Evolutionary conservation across 2,113 vertebrate genomes (phyloP).

Genomic region (Phrynosoma platyrhinos): DNA sequence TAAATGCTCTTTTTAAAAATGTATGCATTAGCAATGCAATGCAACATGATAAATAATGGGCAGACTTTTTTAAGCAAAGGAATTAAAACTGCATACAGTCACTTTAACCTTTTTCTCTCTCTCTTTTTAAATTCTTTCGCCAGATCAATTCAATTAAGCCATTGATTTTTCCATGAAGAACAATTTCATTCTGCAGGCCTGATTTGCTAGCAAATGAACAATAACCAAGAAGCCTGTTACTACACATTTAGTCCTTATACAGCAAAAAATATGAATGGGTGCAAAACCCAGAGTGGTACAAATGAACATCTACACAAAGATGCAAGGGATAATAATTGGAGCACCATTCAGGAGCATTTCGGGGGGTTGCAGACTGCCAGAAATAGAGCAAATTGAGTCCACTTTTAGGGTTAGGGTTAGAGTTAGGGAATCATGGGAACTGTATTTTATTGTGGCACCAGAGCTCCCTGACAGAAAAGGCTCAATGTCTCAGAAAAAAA

Average conservation of each 20-base stretch:
- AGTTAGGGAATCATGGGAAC: too few species aligned
- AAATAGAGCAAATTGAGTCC: too few species aligned
- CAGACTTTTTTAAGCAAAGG: not conserved
- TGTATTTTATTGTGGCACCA: too few species aligned
- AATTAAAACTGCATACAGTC: not conserved
- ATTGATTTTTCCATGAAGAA: too few species aligned
- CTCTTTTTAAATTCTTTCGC: not conserved
- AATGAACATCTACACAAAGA: not conserved
- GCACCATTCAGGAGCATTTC: not conserved
- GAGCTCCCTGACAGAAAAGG: too few species aligned
- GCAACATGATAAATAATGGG: not conserved
- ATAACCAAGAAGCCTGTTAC: conserved; percentile 39
- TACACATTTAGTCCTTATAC: conserved; percentile 1
- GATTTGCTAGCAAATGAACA: conserved; percentile 44
- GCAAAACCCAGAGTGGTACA: not conserved
- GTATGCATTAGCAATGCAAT: not conserved
- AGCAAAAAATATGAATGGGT: not conserved
- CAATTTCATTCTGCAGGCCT: conserved; percentile 24
- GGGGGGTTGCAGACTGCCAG: too few species aligned
- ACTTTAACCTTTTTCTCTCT: not conserved
- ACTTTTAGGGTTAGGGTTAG: too few species aligned
- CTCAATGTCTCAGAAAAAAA: too few species aligned
- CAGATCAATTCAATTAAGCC: too few species aligned
- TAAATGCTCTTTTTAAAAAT: not conserved
- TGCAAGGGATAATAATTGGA: not conserved